These are phyloP conservation scores for Eristalis intricaria DNA, from an alignment of 2,888 invertebrate species.

Conservation along the genomic window DNA sequence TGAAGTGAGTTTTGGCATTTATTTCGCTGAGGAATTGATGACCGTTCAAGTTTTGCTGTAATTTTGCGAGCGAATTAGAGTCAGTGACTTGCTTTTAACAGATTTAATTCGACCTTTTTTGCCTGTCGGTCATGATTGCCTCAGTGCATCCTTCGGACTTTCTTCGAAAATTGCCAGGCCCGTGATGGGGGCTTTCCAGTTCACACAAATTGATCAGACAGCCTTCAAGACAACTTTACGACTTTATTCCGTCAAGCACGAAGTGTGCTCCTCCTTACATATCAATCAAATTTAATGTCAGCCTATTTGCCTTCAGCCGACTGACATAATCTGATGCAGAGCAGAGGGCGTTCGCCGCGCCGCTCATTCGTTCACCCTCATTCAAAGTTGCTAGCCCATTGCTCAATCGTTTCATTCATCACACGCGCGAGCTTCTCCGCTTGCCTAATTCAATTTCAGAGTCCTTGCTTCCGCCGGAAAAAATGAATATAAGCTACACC, in stretches of 20 bases:
- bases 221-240: neutral
- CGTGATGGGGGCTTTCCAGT: neutral
- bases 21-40: neutral
- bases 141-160: too few species aligned
- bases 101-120: too few species aligned
- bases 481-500: constrained; percentile 25
- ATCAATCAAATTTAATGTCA: constrained; percentile 38
- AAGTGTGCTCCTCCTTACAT: constrained; percentile 8
- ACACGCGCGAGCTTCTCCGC: constrained; percentile 17
- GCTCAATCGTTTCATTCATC: constrained; percentile 33
- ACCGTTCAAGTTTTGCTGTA: neutral
- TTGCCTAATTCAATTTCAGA: constrained; percentile 60
- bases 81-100: too few species aligned
- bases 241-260: neutral
- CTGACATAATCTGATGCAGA: constrained; percentile 32
- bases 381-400: constrained; percentile 28
- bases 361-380: neutral
- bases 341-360: constrained; percentile 1
- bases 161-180: too few species aligned
- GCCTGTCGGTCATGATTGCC: too few species aligned
- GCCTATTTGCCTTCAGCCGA: constrained; percentile 7
- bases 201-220: neutral
- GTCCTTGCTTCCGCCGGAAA: neutral
- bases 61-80: neutral
- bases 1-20: neutral